phyloP scores from a whole-genome alignment of 2,797 vertebrate genomes.

The Molossus molossus region DNA sequence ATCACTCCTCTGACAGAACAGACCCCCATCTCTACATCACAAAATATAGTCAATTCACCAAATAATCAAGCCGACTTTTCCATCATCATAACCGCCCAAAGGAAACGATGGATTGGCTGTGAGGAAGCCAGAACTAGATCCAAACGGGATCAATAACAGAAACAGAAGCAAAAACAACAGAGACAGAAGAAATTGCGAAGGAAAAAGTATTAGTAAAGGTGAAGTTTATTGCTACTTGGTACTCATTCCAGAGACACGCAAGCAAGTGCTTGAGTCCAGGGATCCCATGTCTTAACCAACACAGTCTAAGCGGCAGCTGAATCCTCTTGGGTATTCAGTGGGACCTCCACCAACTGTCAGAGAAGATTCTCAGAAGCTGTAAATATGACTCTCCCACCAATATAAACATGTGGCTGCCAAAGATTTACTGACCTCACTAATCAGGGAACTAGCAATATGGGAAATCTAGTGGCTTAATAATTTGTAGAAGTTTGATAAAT shows the following conservation, averaged over 20 bases:
- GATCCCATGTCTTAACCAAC: not conserved
- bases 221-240: not conserved
- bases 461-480: not conserved
- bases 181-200: not conserved
- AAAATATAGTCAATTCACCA: not conserved
- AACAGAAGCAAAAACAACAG: not conserved
- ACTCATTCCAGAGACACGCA: not conserved
- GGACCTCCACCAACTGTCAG: not conserved
- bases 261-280: not conserved
- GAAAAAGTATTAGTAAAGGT: not conserved
- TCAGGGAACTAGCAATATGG: not conserved
- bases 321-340: not conserved
- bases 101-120: not conserved
- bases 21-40: not conserved
- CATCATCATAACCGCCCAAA: no score
- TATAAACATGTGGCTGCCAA: not conserved
- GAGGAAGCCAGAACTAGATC: not conserved
- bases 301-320: not conserved
- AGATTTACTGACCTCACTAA: not conserved
- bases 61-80: not conserved
- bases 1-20: not conserved
- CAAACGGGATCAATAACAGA: not conserved
- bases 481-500: not conserved
- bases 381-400: not conserved
- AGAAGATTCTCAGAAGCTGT: constrained; percentile 12